These are phyloP conservation scores for Coccyzus lansbergi DNA, from an alignment of 2,797 vertebrate genomes.

Conservation along the genomic window DNA sequence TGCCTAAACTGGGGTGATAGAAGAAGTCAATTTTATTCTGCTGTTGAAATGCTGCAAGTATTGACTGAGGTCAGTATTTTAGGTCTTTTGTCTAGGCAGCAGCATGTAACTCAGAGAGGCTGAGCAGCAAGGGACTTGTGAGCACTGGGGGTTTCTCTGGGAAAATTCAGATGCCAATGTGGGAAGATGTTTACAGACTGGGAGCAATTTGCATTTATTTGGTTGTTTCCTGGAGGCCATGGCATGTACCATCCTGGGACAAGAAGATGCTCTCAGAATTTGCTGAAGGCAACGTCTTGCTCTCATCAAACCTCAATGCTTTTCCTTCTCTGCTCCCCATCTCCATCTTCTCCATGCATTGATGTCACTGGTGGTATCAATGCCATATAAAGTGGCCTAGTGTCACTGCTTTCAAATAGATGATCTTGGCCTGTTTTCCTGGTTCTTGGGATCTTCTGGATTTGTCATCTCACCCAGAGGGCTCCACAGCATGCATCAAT, in stretches of 20 bases:
- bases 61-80: background rate
- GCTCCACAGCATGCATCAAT: background rate
- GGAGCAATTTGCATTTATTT: background rate
- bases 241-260: background rate
- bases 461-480: background rate
- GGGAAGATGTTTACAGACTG: background rate
- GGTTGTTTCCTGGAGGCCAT: background rate
- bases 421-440: background rate
- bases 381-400: background rate
- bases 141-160: background rate
- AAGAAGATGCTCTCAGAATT: background rate
- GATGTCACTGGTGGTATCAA: background rate
- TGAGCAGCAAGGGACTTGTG: background rate
- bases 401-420: background rate
- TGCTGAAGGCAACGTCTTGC: background rate
- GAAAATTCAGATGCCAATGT: background rate
- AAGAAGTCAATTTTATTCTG: background rate
- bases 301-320: background rate
- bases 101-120: fast-evolving
- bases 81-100: background rate
- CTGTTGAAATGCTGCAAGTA: background rate
- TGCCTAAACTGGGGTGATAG: background rate
- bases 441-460: background rate
- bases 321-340: background rate
- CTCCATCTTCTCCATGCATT: background rate